phyloP scores from a whole-genome alignment of 2,888 invertebrate species.

The Leucania comma region DNA sequence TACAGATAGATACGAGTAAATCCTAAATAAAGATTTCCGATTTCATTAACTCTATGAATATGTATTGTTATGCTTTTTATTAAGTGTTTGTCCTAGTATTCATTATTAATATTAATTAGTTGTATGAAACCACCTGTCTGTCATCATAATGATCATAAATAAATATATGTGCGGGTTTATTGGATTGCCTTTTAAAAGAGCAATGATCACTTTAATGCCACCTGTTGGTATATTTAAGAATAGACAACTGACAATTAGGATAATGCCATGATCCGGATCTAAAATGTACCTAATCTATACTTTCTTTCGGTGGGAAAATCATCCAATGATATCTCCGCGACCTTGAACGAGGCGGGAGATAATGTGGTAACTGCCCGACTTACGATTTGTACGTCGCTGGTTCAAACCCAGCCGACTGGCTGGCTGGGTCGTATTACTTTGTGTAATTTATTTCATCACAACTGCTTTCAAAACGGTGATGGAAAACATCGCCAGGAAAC shows the following conservation, averaged over 20 bases:
- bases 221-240: neutral
- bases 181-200: neutral
- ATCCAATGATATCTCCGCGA: too few relatives aligned
- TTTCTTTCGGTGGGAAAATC: too few relatives aligned
- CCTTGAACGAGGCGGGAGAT: too few relatives aligned
- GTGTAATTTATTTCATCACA: too few relatives aligned
- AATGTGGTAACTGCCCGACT: too few relatives aligned
- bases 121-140: constrained; percentile 17
- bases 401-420: too few relatives aligned
- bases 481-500: too few relatives aligned
- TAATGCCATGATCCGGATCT: constrained; percentile 19
- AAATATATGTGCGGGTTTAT: neutral
- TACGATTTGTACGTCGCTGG: too few relatives aligned
- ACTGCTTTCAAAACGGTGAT: too few relatives aligned
- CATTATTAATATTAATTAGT: constrained; percentile 20
- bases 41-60: constrained; percentile 4
- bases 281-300: neutral
- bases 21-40: neutral
- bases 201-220: neutral
- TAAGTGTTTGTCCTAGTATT: neutral
- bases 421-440: too few relatives aligned
- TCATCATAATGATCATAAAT: neutral
- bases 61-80: neutral
- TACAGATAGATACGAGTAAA: too few relatives aligned
- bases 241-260: neutral